Evolutionary conservation across 2,888 invertebrate genomes (phyloP).

Genomic region (Lepidonotus clava): DNA sequence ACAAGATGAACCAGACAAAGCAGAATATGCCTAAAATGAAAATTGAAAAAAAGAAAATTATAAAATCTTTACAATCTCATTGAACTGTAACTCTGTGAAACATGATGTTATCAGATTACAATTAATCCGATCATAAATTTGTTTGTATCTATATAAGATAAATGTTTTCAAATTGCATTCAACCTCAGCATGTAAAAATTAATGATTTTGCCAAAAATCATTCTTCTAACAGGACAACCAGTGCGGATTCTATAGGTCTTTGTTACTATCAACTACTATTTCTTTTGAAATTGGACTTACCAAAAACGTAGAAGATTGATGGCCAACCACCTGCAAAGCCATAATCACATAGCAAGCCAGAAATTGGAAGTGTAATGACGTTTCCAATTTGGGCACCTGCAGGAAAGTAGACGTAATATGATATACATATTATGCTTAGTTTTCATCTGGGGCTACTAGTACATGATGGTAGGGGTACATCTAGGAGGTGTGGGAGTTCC

Average conservation of each 20-base stretch:
- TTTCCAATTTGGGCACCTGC: slow-evolving; percentile 92
- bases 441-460: not conserved
- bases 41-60: not conserved
- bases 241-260: not conserved
- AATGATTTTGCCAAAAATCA: not conserved
- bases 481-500: no score
- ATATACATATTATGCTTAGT: not conserved
- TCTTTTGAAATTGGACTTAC: slow-evolving; percentile 70
- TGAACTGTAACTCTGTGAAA: no score
- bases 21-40: slow-evolving; percentile 78
- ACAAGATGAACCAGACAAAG: slow-evolving; percentile 81
- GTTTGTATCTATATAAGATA: not conserved
- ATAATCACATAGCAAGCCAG: slow-evolving; percentile 83
- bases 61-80: not conserved
- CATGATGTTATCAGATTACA: not conserved
- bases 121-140: not conserved
- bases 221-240: not conserved
- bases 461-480: no score
- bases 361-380: slow-evolving; percentile 83
- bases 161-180: not conserved
- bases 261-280: not conserved
- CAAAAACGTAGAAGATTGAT: slow-evolving; percentile 84
- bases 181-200: not conserved
- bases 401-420: slow-evolving; percentile 28
- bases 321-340: slow-evolving; percentile 84